Evolutionary conservation across 1,140 invertebrate species (phyloP).

Genomic region (Pemphigus obesinymphae): DNA sequence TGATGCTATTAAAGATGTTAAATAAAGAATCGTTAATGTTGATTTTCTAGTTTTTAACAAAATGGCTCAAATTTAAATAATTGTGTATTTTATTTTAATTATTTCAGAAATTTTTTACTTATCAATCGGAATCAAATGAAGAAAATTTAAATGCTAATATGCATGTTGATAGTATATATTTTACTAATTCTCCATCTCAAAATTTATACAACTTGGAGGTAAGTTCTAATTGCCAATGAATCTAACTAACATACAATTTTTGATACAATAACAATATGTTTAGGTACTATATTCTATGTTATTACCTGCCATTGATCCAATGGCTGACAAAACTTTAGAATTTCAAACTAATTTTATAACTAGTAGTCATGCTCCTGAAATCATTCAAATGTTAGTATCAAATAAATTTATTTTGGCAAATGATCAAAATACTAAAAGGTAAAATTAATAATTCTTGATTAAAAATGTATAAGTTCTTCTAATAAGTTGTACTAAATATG

Average conservation of each 20-base stretch:
- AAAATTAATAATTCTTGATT: slow-evolving; percentile 10
- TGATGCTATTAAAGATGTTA: too few relatives aligned
- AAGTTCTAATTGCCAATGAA: slow-evolving; percentile 42
- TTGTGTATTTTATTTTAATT: neutral
- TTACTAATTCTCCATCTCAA: slow-evolving; percentile 68
- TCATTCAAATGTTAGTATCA: slow-evolving; percentile 79
- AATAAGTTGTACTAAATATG: neutral
- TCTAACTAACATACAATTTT: neutral
- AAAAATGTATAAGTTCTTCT: neutral
- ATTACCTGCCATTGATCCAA: slow-evolving; percentile 82
- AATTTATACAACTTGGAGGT: slow-evolving; percentile 71
- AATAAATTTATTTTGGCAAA: slow-evolving; percentile 81
- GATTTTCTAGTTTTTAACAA: too few relatives aligned
- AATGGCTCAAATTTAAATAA: too few relatives aligned
- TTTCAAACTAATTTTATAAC: slow-evolving; percentile 86
- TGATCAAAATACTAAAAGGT: slow-evolving; percentile 73
- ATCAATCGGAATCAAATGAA: neutral
- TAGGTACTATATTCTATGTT: slow-evolving; percentile 85
- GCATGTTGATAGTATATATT: slow-evolving; percentile 67
- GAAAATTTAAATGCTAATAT: slow-evolving; percentile 49
- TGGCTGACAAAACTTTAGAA: slow-evolving; percentile 75
- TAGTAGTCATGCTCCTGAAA: slow-evolving; percentile 73
- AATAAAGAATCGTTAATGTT: too few relatives aligned
- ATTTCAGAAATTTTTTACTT: slow-evolving; percentile 26
- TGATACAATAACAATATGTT: slow-evolving; percentile 40